Evolutionary conservation across 2,797 vertebrate species (phyloP).

Genomic region (Galagoides demidoff): DNA sequence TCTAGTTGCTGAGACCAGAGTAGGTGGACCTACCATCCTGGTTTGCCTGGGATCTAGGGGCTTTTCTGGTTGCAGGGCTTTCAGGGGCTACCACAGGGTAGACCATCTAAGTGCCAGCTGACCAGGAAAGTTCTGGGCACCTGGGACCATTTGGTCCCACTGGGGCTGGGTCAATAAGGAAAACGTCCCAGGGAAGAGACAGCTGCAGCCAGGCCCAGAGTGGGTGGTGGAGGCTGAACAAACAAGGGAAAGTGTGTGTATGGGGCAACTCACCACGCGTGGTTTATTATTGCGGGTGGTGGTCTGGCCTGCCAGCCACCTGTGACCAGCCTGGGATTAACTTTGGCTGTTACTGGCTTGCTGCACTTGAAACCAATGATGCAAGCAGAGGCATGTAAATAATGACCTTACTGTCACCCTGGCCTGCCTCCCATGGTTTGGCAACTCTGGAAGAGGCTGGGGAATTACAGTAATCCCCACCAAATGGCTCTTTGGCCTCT

Average conservation of each 20-base stretch:
- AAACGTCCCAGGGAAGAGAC: background rate
- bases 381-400: background rate
- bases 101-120: too few relatives aligned
- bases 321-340: background rate
- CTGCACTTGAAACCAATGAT: background rate
- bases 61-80: rapidly evolving
- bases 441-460: background rate
- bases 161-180: too few relatives aligned
- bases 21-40: background rate
- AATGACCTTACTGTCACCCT: rapidly evolving
- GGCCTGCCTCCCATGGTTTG: rapidly evolving
- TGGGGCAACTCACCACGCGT: rapidly evolving
- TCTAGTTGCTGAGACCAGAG: background rate
- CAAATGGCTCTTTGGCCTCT: background rate
- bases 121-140: background rate
- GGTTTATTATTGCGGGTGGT: background rate
- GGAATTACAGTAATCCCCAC: background rate
- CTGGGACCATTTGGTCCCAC: too few relatives aligned
- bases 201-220: background rate
- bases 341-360: background rate
- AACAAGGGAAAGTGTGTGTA: rapidly evolving
- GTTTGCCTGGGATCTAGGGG: too few relatives aligned
- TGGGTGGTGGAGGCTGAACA: rapidly evolving
- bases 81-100: background rate
- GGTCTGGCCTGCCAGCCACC: background rate